phyloP scores from a whole-genome alignment of 2,888 invertebrate genomes.

The Plagiodera versicolora region DNA sequence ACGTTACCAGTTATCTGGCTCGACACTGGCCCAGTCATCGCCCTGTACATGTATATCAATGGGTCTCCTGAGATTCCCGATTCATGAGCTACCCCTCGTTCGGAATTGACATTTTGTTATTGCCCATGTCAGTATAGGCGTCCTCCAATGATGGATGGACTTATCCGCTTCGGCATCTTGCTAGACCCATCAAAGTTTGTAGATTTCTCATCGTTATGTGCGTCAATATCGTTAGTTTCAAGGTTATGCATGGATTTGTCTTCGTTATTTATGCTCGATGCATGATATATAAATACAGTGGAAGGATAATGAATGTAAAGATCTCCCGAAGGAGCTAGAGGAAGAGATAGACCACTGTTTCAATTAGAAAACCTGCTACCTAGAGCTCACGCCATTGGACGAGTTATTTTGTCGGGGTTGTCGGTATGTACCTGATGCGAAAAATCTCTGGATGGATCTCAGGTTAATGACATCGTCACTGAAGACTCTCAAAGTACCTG shows the following conservation, averaged over 20 bases:
- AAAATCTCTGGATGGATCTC: no score
- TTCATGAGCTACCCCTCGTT: slow-evolving; percentile 12
- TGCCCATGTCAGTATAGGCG: slow-evolving; percentile 16
- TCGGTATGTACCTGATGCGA: no score
- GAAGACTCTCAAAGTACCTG: neutral
- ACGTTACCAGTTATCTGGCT: no score
- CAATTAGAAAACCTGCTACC: no score
- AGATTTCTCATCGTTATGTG: slow-evolving; percentile 26
- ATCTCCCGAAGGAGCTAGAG: slow-evolving; percentile 3
- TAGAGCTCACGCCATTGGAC: no score
- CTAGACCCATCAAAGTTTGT: slow-evolving; percentile 17
- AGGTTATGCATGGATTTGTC: slow-evolving; percentile 16
- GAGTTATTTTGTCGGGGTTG: no score
- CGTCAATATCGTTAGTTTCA: neutral
- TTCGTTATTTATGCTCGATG: neutral
- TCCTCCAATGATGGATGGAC: slow-evolving; percentile 18
- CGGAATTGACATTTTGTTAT: slow-evolving; percentile 22
- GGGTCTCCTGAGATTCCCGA: slow-evolving; percentile 2
- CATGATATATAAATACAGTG: neutral
- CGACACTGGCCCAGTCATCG: neutral
- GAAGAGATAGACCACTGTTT: no score
- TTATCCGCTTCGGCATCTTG: slow-evolving; percentile 17
- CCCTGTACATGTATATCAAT: slow-evolving; percentile 3
- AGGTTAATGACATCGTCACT: neutral
- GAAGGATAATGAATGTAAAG: no score